Evolutionary conservation across 2,113 vertebrate genomes (phyloP).

Genomic region (Numenius arquata): DNA sequence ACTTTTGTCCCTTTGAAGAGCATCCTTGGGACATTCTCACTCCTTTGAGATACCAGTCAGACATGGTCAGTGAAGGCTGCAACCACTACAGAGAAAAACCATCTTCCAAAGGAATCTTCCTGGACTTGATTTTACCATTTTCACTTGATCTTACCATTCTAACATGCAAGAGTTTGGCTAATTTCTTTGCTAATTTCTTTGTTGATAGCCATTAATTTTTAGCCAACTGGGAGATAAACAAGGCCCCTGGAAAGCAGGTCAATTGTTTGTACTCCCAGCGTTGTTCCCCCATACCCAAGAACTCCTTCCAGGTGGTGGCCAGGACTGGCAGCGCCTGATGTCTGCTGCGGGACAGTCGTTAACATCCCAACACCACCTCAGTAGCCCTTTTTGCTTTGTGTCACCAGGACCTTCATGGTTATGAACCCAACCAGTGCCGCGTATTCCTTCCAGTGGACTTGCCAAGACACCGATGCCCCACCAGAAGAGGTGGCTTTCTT

Average conservation of each 20-base stretch:
- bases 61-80: neutral
- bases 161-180: neutral
- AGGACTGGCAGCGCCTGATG: neutral
- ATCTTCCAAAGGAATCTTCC: neutral
- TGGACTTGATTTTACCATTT: neutral
- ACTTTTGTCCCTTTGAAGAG: neutral
- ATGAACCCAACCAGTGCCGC: conserved; percentile 82
- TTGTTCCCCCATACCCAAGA: neutral
- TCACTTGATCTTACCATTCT: neutral
- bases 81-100: neutral
- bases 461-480: conserved; percentile 68
- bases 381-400: neutral
- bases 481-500: conserved; percentile 68
- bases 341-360: neutral
- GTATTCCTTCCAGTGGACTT: conserved; percentile 85
- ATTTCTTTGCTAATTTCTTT: neutral
- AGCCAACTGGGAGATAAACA: neutral
- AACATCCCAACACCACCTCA: neutral
- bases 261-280: neutral
- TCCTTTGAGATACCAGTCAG: neutral
- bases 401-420: conserved; percentile 81
- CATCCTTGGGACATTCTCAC: neutral
- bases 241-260: neutral
- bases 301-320: neutral
- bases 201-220: neutral